Evolutionary conservation across 2,888 invertebrate species (phyloP).

Genomic region (Pammene aurita): DNA sequence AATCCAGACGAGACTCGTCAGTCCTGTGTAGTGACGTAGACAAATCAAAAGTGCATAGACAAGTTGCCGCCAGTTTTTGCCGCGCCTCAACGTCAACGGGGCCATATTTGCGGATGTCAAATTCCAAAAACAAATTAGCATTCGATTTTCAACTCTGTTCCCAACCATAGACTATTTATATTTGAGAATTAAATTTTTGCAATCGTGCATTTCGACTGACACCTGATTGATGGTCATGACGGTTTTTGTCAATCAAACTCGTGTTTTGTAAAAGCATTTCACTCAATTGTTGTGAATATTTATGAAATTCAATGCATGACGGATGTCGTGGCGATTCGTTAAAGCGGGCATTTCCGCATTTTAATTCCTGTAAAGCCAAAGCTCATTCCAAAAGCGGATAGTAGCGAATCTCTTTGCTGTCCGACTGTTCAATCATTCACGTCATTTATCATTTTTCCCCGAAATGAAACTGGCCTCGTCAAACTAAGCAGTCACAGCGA

Average conservation of each 20-base stretch:
- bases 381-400: slow-evolving; percentile 57
- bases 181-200: slow-evolving; percentile 48
- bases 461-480: slow-evolving; percentile 73
- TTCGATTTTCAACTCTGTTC: slow-evolving; percentile 50
- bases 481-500: slow-evolving; percentile 69
- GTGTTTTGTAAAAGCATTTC: slow-evolving; percentile 71
- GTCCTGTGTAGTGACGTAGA: slow-evolving; percentile 38
- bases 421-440: slow-evolving; percentile 78
- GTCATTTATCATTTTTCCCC: slow-evolving; percentile 76
- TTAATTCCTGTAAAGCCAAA: slow-evolving; percentile 65
- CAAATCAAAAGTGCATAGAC: slow-evolving; percentile 72
- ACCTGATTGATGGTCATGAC: slow-evolving; percentile 73
- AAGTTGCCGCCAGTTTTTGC: slow-evolving; percentile 67
- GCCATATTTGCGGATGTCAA: slow-evolving; percentile 57
- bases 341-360: slow-evolving; percentile 64
- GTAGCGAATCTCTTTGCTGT: slow-evolving; percentile 68
- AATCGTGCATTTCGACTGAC: slow-evolving; percentile 63
- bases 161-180: slow-evolving; percentile 41
- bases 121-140: slow-evolving; percentile 53
- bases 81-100: slow-evolving; percentile 53
- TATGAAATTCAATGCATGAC: slow-evolving; percentile 65
- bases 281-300: slow-evolving; percentile 74
- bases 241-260: slow-evolving; percentile 74
- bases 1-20: slow-evolving; percentile 43
- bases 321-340: slow-evolving; percentile 63